Evolutionary conservation across 2,113 vertebrate species (phyloP).

Genomic region (Labeo rohita): DNA sequence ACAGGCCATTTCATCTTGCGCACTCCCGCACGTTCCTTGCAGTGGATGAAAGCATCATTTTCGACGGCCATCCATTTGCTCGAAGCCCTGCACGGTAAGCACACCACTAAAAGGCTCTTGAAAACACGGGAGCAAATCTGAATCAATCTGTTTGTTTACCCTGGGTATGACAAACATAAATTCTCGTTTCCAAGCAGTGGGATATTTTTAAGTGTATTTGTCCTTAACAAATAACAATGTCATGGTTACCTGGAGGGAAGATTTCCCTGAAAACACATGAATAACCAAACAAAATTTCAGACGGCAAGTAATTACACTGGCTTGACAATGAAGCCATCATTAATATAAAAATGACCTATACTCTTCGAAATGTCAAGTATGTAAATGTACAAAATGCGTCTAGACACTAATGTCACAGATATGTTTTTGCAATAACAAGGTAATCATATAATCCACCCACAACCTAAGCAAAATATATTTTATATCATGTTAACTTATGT

Average conservation of each 20-base stretch:
- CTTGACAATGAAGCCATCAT: conserved; percentile 3
- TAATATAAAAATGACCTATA: neutral
- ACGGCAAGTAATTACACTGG: conserved; percentile 51
- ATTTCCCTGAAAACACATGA: conserved; percentile 73
- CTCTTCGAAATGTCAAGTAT: neutral
- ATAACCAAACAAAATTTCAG: conserved; percentile 78
- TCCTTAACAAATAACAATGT: conserved; percentile 78
- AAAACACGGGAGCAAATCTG: conserved; percentile 59
- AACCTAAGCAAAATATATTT: neutral
- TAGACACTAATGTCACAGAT: neutral
- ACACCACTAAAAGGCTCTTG: conserved; percentile 34
- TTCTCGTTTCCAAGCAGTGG: conserved; percentile 73
- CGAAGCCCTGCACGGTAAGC: neutral
- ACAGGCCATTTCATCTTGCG: conserved; percentile 38
- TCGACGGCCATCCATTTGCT: conserved; percentile 15
- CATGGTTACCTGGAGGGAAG: conserved; percentile 71
- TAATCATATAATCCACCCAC: neutral
- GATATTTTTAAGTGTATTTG: conserved; percentile 74
- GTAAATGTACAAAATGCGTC: neutral
- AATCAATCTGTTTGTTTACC: conserved; percentile 72
- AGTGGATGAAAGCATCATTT: conserved; percentile 43
- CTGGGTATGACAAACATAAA: conserved; percentile 76
- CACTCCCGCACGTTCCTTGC: conserved; percentile 28
- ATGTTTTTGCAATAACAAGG: neutral
- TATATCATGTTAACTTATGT: neutral